Percentiles rank a stretch among this genome's conserved stretches.
phyloP scores from a whole-genome alignment of 1,140 invertebrate genomes.

The Himalopsyche phryganea region DNA sequence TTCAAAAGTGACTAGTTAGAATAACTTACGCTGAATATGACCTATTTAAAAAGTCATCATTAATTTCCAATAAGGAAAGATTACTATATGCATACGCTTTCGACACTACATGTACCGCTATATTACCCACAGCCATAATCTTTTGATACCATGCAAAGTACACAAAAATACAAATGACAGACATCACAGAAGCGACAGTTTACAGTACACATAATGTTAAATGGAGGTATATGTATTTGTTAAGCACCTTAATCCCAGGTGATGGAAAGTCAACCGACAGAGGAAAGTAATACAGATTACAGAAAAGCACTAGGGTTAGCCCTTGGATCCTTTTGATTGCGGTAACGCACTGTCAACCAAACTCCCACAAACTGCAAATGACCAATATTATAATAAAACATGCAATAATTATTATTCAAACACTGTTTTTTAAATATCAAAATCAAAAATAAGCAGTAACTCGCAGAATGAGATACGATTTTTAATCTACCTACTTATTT shows the following conservation, averaged over 20 bases:
- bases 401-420: not conserved
- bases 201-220: not conserved
- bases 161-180: not conserved
- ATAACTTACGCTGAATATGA: too few relatives aligned
- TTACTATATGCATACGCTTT: too few relatives aligned
- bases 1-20: too few relatives aligned
- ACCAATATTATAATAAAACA: constrained; percentile 23
- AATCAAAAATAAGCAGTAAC: too few relatives aligned
- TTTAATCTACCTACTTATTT: not conserved
- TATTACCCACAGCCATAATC: too few relatives aligned
- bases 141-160: too few relatives aligned
- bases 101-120: too few relatives aligned
- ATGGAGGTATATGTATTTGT: not conserved
- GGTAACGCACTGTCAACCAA: constrained; percentile 93
- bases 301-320: constrained; percentile 96
- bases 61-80: too few relatives aligned
- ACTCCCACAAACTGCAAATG: constrained; percentile 91
- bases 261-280: not conserved
- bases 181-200: not conserved
- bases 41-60: too few relatives aligned
- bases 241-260: not conserved
- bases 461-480: not conserved
- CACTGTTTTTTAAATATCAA: not conserved
- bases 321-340: constrained; percentile 95
- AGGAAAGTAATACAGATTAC: constrained; percentile 55